Percentiles rank a stretch among this genome's conserved stretches.
phyloP scores from a whole-genome alignment of 2,797 vertebrate genomes.

The Brachymystax lenok region DNA sequence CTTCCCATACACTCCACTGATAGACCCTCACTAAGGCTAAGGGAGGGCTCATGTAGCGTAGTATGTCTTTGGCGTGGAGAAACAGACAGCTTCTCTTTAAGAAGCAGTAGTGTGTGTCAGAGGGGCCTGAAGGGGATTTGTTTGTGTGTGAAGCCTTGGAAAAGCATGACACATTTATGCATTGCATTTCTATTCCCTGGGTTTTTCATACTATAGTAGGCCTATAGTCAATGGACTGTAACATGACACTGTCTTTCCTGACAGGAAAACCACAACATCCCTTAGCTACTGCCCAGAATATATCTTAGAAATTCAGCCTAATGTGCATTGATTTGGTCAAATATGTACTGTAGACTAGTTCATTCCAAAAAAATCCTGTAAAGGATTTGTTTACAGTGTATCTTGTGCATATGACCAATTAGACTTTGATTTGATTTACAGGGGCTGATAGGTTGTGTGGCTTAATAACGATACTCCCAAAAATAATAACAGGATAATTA shows the following conservation, averaged over 20 bases:
- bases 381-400: no score
- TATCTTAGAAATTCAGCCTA: not conserved
- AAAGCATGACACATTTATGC: constrained; percentile 1
- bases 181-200: constrained; percentile 11
- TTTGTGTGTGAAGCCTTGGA: constrained; percentile 9
- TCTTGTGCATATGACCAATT: no score
- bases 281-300: constrained; percentile 1
- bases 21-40: not conserved
- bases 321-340: constrained; percentile 1
- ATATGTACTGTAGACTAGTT: not conserved
- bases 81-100: constrained; percentile 10
- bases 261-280: constrained; percentile 11
- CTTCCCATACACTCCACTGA: not conserved
- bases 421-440: not conserved
- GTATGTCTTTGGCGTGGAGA: not conserved
- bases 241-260: constrained; percentile 3
- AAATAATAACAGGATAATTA: not conserved
- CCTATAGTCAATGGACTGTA: not conserved
- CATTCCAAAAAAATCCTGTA: not conserved
- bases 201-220: not conserved
- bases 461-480: not conserved
- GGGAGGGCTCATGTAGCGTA: not conserved
- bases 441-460: not conserved
- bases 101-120: not conserved
- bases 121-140: constrained; percentile 6